Base-by-base conservation (phyloP, 2,888 invertebrate species). In the Meganola albula region DNA sequence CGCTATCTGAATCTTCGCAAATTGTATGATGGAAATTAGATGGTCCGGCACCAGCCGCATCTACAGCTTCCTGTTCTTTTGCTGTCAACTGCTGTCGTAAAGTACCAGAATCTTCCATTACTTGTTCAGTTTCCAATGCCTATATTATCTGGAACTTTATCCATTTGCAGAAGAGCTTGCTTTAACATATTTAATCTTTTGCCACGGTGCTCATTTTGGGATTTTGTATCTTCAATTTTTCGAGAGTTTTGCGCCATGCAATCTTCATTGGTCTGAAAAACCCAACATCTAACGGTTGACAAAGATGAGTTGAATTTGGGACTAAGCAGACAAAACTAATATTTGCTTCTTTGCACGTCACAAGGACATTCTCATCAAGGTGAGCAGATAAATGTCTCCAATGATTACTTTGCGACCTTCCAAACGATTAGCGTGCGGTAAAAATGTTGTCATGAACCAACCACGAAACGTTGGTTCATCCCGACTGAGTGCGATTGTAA, bases 231-330 rank as follows among this genome's bases (percentile, higher is more conserved):
- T 44, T 48, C 44, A 37, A 41, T 27, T 37, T 29, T 12, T 34
- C 40, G 34, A 47, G 33, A 18, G 28, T 26, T 14, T 42, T 31
- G 18, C 47, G 34, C 47, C 47, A 42, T 22, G 41, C 47, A 14
- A 32, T 37, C 33, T 44, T 44, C 32, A 47, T 39, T 9, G 40
- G 44, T 5, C 40, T 27, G 32, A 47, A 47, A 27, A 38, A 48
- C 14, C 37, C 28, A n/a, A 47, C 44, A 24, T 44, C 41, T 16
- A 44, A 36, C 20, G 44, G 43, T 34, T 47, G 47, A 12, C 32
- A 25, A 10, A 44, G 28, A 30, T 42, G 42, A 10, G 33, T 33
- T 10, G 28, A 32, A 10, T 37, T 30, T 8, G 30, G 28, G 14
- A 32, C 28, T n/a, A 37, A 7, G 14, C 32, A 52, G 11, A 35